A percentile compares a stretch with the other conserved stretches of the same genome.
Evolutionary conservation across 2,113 vertebrate genomes (phyloP).

Genomic region (Pedionomus torquatus): DNA sequence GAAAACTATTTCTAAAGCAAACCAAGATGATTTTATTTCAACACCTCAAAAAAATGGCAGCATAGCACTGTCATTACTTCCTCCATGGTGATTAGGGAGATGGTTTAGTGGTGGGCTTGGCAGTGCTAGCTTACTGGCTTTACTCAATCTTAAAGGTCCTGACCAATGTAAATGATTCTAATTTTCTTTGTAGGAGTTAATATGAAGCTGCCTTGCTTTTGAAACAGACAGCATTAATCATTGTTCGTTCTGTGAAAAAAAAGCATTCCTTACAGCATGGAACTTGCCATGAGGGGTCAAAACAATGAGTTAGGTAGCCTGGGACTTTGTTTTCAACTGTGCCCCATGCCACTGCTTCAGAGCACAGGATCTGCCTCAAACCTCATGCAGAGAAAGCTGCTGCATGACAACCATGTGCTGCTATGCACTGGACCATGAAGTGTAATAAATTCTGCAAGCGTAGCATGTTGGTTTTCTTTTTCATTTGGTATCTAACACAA

Average conservation of each 20-base stretch:
- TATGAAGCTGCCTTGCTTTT: neutral
- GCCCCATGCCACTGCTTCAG: neutral
- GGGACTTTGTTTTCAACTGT: neutral
- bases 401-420: neutral
- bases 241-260: neutral
- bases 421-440: neutral
- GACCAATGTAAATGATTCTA: neutral
- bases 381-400: fast-evolving
- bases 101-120: neutral
- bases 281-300: neutral
- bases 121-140: neutral
- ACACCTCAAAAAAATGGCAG: neutral
- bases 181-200: neutral
- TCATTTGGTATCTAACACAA: neutral
- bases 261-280: neutral
- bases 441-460: neutral
- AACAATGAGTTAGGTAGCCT: neutral
- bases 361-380: neutral
- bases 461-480: neutral
- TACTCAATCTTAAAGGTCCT: neutral
- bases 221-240: neutral
- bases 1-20: neutral
- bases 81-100: neutral
- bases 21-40: neutral
- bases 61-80: neutral